Evolutionary conservation across 2,888 invertebrate genomes (phyloP), one percentile per base, ranked within the genome.

Genomic region (Hemaris fuciformis): DNA sequence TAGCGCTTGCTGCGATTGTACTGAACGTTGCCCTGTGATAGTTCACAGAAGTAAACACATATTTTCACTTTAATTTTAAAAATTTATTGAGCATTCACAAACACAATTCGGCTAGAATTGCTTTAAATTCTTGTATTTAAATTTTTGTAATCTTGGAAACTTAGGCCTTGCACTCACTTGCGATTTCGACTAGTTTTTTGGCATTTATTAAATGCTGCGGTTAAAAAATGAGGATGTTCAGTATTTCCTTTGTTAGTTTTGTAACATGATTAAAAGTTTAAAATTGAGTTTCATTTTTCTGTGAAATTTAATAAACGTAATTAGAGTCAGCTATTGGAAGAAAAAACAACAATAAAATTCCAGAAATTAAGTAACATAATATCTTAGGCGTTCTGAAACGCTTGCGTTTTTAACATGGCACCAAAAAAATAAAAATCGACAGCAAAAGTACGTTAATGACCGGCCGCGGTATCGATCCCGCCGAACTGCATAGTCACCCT

Each of bases 401-500:
- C 38, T n/a, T 10, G 41, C 4, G 25, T 60, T 45, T 38, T 43
- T 25, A 22, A 25, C 25, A 41, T 22, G n/a, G 38, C 38, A n/a
- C 8, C 20, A n/a, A 53, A 53, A 59, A 46, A 62, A 43, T 56
- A 22, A 38, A 64, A 66, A 66, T 23, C 25, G 18, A 46, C 31
- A 62, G 41, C 62, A 57, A 63, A 71, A 74, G 72, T 73, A 71
- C 72, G 67, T 66, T 83, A 84, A 84, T 82, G 80, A 80, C 72
- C 70, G 66, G 61, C 63, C 67, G 66, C 64, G 70, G 70, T 76
- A 83, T 84, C 83, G 85, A 85, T 84, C 80, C 76, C 41, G 46
- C 65, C 70, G 74, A 84, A 86, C 70, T 65, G 89, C 88, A 75
- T 66, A 75, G 87, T 89, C 89, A 89, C 79, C 73, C 68, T 72